Base-by-base conservation (phyloP, 1,140 invertebrate species). In the Hestina assimilis region DNA sequence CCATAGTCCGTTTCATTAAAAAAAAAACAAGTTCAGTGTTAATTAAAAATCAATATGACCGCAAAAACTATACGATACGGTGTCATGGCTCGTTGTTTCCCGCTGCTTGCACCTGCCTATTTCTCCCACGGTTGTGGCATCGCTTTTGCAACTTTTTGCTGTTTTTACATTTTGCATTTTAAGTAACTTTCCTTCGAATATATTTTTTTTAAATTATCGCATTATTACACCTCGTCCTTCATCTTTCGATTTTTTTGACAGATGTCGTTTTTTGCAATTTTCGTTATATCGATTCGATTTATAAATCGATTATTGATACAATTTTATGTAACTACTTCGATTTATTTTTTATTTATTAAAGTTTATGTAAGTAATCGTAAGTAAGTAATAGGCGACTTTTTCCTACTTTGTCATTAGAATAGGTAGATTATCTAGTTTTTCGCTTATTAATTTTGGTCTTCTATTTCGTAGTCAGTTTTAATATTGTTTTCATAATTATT, bases 151-250 rank as follows among this genome's bases (percentile, higher is more conserved):
- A 59, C 57, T 58, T 69, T 74, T 77, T 71, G 64, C 66, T 21
- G 67, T 69, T 76, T 74, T 75, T 68, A 55, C 47, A 35, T 59
- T 59, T 71, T 75, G 72, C 72, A 75, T 77, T 72, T 74, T 68
- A 79, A 76, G 63, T 69, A 66, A 76, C 83, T 86, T 86, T 86
- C 79, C 75, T 76, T 74, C 59, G 74, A 83, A n/a, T n/a, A n/a
- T n/a, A n/a, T n/a, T n/a, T 83, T 79, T 83, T 82, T 71, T 75
- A 69, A 81, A 79, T 72, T 82, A 74, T 79, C 64, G 69, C 63
- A 38, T 59, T 40, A 55, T 52, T 59, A 51, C 57, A 67, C 65
- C 60, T 77, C 65, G 67, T 66, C 53, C 58, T 59, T 72, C 64
- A 71, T 76, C 73, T 65, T 67, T 52, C 65, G 48, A 23, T 33